Conservation (phyloP, 2,888 invertebrate species). For the Callinectes sapidus region DNA sequence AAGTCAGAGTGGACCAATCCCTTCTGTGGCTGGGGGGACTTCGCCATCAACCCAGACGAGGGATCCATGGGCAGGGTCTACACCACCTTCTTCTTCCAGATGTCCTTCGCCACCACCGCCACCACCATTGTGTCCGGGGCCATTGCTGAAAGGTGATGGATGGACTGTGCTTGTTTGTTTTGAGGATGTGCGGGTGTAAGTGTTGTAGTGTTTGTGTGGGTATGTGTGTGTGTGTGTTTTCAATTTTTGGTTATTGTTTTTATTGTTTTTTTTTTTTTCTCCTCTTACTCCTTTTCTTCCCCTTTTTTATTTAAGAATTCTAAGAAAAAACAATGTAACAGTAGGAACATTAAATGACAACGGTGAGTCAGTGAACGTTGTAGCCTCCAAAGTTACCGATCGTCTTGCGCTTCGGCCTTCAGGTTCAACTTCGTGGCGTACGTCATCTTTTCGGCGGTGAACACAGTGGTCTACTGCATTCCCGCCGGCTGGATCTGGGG, state of each 20-base stretch:
- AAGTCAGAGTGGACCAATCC: conserved; percentile 83
- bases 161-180: no score
- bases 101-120: conserved; percentile 92
- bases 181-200: background rate
- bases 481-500: conserved; percentile 97
- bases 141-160: conserved; percentile 91
- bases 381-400: background rate
- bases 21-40: conserved; percentile 86
- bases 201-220: no score
- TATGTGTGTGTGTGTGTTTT: background rate
- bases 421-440: conserved; percentile 94
- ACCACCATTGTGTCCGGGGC: conserved; percentile 95
- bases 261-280: background rate
- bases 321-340: background rate
- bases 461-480: conserved; percentile 92
- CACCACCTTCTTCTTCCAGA: conserved; percentile 91
- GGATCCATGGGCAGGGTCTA: conserved; percentile 87
- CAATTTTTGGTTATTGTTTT: background rate
- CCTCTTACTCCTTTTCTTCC: no score
- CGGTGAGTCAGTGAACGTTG: background rate
- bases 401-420: conserved; percentile 66
- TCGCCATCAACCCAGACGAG: conserved; percentile 66
- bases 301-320: no score
- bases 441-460: conserved; percentile 90
- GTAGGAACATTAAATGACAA: background rate